Percentiles rank a stretch among this genome's conserved stretches.
These are phyloP conservation scores for Diploptera punctata DNA, from an alignment of 2,888 invertebrate genomes.

Conservation along the genomic window DNA sequence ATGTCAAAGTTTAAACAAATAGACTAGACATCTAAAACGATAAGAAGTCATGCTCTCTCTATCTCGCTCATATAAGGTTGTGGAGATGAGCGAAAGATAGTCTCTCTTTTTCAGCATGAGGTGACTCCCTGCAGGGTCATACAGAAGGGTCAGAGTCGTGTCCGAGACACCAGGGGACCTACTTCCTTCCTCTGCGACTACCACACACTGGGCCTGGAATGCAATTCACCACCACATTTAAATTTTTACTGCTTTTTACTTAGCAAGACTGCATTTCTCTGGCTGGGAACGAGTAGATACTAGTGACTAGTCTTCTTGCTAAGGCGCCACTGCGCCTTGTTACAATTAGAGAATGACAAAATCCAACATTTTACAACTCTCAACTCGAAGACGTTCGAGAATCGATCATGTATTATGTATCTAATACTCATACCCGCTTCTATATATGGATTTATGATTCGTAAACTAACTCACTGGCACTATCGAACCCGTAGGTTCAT, in stretches of 20 bases:
- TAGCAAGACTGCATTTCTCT: too few relatives aligned
- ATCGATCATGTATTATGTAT: too few relatives aligned
- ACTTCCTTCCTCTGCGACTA: conserved; percentile 36
- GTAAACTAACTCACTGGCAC: too few relatives aligned
- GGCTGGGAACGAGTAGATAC: too few relatives aligned
- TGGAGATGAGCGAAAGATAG: conserved; percentile 18
- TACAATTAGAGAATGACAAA: too few relatives aligned
- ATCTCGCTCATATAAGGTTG: not conserved
- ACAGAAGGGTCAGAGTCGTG: conserved; percentile 35
- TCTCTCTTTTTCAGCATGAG: conserved; percentile 23
- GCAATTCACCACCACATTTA: conserved; percentile 10
- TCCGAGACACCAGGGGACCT: conserved; percentile 20
- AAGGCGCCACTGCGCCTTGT: conserved; percentile 2
- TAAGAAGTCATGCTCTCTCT: conserved; percentile 3
- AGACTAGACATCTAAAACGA: conserved; percentile 37
- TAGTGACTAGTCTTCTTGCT: too few relatives aligned
- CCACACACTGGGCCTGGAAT: conserved; percentile 36
- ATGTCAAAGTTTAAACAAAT: conserved; percentile 45
- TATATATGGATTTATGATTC: too few relatives aligned
- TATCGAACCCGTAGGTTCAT: too few relatives aligned
- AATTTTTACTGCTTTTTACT: not conserved
- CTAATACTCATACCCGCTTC: too few relatives aligned
- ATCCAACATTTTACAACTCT: too few relatives aligned
- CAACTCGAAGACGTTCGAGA: too few relatives aligned
- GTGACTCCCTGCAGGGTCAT: conserved; percentile 24